Evolutionary conservation across 2,888 invertebrate species (phyloP).

Genomic region (Lissocephala sabroskyi): DNA sequence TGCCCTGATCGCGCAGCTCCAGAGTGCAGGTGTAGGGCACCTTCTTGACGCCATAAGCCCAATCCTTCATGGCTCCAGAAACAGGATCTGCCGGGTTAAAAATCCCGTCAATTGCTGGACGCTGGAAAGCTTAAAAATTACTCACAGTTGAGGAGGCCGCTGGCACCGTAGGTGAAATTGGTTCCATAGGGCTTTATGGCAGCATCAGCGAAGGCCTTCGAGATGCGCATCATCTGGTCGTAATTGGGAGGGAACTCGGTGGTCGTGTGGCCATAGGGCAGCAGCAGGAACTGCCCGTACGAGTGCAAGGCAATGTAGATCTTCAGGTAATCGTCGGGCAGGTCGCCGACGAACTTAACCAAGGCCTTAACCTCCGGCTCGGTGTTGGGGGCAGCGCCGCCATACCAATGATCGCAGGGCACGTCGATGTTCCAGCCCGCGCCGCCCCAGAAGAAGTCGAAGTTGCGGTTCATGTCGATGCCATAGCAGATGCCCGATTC

Average conservation of each 20-base stretch:
- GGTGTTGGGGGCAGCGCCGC: slow-evolving; percentile 18
- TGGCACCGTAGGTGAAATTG: slow-evolving; percentile 23
- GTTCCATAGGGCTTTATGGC: slow-evolving; percentile 24
- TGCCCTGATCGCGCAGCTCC: slow-evolving; percentile 24
- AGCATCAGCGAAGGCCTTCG: slow-evolving; percentile 20
- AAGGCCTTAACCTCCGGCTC: slow-evolving; percentile 30
- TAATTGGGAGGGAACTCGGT: slow-evolving; percentile 24
- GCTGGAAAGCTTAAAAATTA: slow-evolving; percentile 1
- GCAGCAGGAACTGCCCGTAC: slow-evolving; percentile 23
- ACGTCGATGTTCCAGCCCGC: slow-evolving; percentile 29
- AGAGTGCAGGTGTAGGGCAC: slow-evolving; percentile 25
- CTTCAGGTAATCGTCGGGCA: slow-evolving; percentile 20
- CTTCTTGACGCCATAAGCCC: slow-evolving; percentile 23
- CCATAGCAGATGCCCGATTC: slow-evolving; percentile 27
- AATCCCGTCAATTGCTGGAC: background rate
- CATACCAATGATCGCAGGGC: slow-evolving; percentile 40
- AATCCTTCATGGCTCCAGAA: slow-evolving; percentile 27
- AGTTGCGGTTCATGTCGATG: slow-evolving; percentile 38
- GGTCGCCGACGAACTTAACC: slow-evolving; percentile 13
- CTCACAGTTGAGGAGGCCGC: slow-evolving; percentile 29
- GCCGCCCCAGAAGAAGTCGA: slow-evolving; percentile 31
- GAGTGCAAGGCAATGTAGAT: slow-evolving; percentile 34
- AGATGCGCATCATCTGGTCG: slow-evolving; percentile 29
- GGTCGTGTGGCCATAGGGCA: slow-evolving; percentile 32
- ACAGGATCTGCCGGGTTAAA: slow-evolving; percentile 14